Evolutionary conservation across 1,140 invertebrate genomes (phyloP).

Genomic region (Hylaeus volcanicus): DNA sequence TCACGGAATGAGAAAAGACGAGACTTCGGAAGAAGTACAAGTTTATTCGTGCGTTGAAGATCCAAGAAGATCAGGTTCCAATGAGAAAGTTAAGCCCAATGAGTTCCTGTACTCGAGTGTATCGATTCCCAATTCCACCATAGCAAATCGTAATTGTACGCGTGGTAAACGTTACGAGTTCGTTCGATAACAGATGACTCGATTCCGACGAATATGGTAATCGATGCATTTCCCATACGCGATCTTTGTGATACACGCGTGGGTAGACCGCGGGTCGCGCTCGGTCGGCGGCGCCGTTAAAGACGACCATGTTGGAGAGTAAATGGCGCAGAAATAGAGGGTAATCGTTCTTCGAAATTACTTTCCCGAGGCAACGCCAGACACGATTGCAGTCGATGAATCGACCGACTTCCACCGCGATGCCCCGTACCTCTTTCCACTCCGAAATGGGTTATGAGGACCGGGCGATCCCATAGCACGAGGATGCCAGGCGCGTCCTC

Average conservation of each 20-base stretch:
- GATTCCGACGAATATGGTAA: neutral
- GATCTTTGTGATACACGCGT: too few species aligned
- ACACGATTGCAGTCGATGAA: neutral
- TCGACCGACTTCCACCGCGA: constrained; percentile 17
- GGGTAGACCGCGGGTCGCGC: neutral
- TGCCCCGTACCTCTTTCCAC: neutral
- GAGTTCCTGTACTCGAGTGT: too few species aligned
- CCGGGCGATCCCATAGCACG: constrained; percentile 34
- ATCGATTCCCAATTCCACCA: too few species aligned
- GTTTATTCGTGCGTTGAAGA: too few species aligned
- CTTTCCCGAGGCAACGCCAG: neutral
- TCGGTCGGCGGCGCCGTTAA: neutral
- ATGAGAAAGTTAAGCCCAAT: too few species aligned
- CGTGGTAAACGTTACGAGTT: too few species aligned
- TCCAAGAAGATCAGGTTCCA: too few species aligned
- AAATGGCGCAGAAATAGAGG: neutral
- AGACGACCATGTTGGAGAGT: neutral
- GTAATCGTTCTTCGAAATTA: neutral
- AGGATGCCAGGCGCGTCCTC: constrained; percentile 40
- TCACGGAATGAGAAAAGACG: too few species aligned
- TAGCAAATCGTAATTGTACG: too few species aligned
- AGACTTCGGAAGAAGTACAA: too few species aligned
- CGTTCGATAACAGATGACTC: neutral
- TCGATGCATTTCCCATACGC: neutral
- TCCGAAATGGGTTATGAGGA: constrained; percentile 64